Base-by-base conservation (phyloP, 1,140 invertebrate genomes). In the Drosophila burlai region DNA sequence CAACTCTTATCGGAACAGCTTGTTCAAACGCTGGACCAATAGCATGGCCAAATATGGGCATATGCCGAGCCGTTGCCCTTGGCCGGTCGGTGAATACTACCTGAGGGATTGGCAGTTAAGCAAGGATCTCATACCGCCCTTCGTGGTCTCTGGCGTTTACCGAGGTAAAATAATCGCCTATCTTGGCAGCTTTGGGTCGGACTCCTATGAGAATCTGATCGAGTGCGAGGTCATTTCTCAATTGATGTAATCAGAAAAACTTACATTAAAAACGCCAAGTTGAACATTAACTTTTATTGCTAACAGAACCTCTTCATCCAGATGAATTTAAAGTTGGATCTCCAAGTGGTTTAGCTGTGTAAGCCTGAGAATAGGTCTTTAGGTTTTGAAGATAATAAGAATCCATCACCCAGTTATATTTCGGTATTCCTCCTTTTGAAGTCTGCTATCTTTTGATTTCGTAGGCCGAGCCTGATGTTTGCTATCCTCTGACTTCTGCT, bases 71-170 rank as follows among this genome's bases (percentile, higher is more conserved):
- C 69, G 62, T 21, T 89, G 85, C 45, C 87, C 87, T 1, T 61
- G 74, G 3, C 18, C 29, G 10, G 54, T 49, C 2, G 61, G 57
- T 29, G 67, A 67, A 38, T 91, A 91, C 40, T 83, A 80, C 38
- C 8, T 91, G 2, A 63, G 45, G 4, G 65, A 49, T 15, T 85
- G 60, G 49, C 34, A 54, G 18, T 21, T 80, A 31, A 65, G 61
- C 2, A 52, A 65, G 9, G 49, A 67, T 13, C 42, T 87, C 1
- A 29, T 91, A 29, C 81, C 81, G 0, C 65, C 11, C 18, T 85
- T 82, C 24, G 40, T 89, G 11, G 77, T 71, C 9, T 15, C 74
- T 2, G 84, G 84, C 2, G 40, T 89, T 29, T 91, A 91, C 58
- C 75, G 63, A 21, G 46, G 68, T 6, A 62, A 58, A 9, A 11